Evolutionary conservation across 2,113 vertebrate species (phyloP).

Genomic region (Prolemur simus): DNA sequence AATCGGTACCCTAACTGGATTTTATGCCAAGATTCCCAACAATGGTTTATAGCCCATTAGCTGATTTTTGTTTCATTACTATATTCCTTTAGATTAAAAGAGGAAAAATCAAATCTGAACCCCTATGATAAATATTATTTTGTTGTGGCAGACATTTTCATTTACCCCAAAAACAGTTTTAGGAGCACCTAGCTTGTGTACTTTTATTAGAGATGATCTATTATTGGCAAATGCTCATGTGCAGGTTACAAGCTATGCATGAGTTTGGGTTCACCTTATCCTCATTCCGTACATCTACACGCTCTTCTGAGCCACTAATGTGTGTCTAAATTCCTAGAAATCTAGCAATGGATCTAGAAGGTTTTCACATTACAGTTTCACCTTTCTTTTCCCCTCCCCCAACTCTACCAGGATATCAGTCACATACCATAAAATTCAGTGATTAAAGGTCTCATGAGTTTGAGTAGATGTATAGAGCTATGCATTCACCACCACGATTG

Average conservation of each 20-base stretch:
- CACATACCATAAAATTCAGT: neutral
- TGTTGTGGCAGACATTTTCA: neutral
- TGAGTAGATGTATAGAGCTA: neutral
- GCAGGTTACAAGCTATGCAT: neutral
- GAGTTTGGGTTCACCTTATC: neutral
- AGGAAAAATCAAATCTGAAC: neutral
- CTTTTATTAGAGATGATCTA: neutral
- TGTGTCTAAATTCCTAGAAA: neutral
- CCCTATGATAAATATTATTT: neutral
- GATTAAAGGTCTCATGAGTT: neutral
- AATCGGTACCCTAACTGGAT: neutral
- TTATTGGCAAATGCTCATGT: neutral
- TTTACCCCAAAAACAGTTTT: neutral
- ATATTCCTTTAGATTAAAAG: neutral
- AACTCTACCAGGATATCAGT: neutral
- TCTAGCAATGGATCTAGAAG: neutral
- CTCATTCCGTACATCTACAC: neutral
- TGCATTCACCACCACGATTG: rapidly evolving
- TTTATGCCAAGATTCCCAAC: neutral
- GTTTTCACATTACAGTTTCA: neutral
- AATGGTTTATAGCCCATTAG: neutral
- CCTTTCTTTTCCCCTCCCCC: neutral
- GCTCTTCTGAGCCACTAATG: neutral
- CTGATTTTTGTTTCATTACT: neutral
- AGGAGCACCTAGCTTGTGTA: neutral